Base-by-base conservation (phyloP, 2,797 vertebrate genomes). In the Lagocephalus sceleratus region DNA sequence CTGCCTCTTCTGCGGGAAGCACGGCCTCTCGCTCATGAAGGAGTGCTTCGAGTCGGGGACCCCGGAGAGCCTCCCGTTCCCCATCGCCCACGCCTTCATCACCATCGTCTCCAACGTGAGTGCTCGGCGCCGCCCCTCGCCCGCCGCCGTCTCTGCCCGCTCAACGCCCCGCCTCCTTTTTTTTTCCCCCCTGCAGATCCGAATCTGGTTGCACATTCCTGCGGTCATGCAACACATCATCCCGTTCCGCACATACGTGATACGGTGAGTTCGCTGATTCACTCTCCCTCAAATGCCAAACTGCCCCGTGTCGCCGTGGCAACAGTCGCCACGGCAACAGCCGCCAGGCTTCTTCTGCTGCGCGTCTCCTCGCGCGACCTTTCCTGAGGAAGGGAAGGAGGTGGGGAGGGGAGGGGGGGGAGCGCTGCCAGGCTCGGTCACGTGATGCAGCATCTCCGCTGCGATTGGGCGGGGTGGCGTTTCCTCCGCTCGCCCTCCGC, bases 141-240 rank as follows among this genome's bases (percentile, higher is more conserved):
- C 14, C 1, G 38, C 38, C 11, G 11, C 14, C 38, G 3, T 7
- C 38, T 12, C 32, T 35, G 6, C 32, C 14, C 6, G 32, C 6
- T 35, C 14, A 7, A 12, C 32, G 32, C 32, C 32, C 1, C 6
- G 1, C 14, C 6, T 7, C 32, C 6, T 35, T 35, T 35, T 35
- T 35, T 35, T 35, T 12, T 35, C 32, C 14, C 32, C 6, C 42
- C 44, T 66, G 48, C 87, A 92, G 91, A 92, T 92, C 73, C 79
- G 91, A 51, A 99, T 99, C 92, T 99, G 97, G 97, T 84, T 99
- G 68, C 96, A 98, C 91, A 98, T 98, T 78, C 97, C 97, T 62
- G 97, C 96, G 55, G 96, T 99, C 79, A 99, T 99, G 97, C 97
- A 98, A 88, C 97, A 99, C 83, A 95, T 99, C 86, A 98, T 99